Percentiles rank a stretch among this genome's conserved stretches.
phyloP scores from a whole-genome alignment of 2,888 invertebrate species.

The Drosophila macrospina region DNA sequence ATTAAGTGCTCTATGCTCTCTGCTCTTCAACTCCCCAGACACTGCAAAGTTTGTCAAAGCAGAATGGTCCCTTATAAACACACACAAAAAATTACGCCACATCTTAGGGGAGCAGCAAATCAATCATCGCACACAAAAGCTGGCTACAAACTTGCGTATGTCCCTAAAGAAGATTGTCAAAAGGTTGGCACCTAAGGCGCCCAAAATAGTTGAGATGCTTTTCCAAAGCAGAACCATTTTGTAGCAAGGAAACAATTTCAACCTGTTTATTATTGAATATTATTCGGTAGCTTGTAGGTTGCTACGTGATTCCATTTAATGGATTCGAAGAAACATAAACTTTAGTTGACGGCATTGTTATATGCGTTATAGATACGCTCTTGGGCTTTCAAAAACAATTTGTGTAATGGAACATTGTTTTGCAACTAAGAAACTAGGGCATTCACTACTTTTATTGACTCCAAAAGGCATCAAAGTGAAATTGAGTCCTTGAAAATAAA shows the following conservation, averaged over 20 bases:
- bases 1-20: slow-evolving; percentile 39
- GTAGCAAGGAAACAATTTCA: slow-evolving; percentile 1
- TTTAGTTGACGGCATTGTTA: slow-evolving; percentile 1
- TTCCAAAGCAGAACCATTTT: slow-evolving; percentile 7
- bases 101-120: slow-evolving; percentile 30
- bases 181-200: slow-evolving; percentile 40
- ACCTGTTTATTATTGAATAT: slow-evolving; percentile 64
- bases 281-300: slow-evolving; percentile 28
- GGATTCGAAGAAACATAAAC: slow-evolving; percentile 33
- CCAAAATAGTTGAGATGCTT: slow-evolving; percentile 34
- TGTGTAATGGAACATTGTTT: not conserved
- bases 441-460: slow-evolving; percentile 14
- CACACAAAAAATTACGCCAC: slow-evolving; percentile 26
- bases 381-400: not conserved
- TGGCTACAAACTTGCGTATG: slow-evolving; percentile 18
- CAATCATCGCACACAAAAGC: slow-evolving; percentile 49
- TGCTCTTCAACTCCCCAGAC: slow-evolving; percentile 21
- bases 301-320: slow-evolving; percentile 54
- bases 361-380: slow-evolving; percentile 9
- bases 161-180: slow-evolving; percentile 15
- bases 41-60: slow-evolving; percentile 34
- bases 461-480: no score
- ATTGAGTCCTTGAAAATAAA: not conserved
- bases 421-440: not conserved
- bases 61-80: slow-evolving; percentile 29